Evolutionary conservation across 2,113 vertebrate genomes (phyloP).

Genomic region (Solenodon paradoxus): DNA sequence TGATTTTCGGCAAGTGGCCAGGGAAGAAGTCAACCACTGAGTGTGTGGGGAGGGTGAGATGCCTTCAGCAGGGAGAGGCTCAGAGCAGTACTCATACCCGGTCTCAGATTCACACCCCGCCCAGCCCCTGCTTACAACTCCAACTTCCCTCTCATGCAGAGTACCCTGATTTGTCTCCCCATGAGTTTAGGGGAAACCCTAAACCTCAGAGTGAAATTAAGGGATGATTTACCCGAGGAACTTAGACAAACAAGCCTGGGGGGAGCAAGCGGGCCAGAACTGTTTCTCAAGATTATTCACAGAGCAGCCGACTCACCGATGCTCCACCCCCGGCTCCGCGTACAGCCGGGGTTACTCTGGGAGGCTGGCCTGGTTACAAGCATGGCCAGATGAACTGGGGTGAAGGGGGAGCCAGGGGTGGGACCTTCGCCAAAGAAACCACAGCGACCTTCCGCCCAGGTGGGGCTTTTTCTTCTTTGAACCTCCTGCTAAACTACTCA

Average conservation of each 20-base stretch:
- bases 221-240: conserved; percentile 46
- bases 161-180: not conserved
- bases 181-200: conserved; percentile 52
- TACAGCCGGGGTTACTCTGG: not conserved
- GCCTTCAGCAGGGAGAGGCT: not conserved
- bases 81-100: not conserved
- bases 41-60: no score
- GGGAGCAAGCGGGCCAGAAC: conserved; percentile 42
- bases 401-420: not conserved
- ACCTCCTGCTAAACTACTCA: conserved; percentile 26
- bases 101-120: not conserved
- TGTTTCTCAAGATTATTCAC: conserved; percentile 65
- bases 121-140: not conserved
- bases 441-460: conserved; percentile 25
- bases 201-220: conserved; percentile 71
- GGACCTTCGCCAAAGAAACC: conserved; percentile 22
- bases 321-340: not conserved
- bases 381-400: not conserved
- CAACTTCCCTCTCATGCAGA: not conserved
- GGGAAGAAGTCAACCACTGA: not conserved
- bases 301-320: not conserved
- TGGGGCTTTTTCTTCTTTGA: conserved; percentile 10
- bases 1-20: no score
- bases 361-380: conserved; percentile 17
- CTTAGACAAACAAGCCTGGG: conserved; percentile 58